A percentile compares a stretch with the other conserved stretches of the same genome.
Evolutionary conservation across 2,888 invertebrate species (phyloP).

Genomic region (Tachina grossa): DNA sequence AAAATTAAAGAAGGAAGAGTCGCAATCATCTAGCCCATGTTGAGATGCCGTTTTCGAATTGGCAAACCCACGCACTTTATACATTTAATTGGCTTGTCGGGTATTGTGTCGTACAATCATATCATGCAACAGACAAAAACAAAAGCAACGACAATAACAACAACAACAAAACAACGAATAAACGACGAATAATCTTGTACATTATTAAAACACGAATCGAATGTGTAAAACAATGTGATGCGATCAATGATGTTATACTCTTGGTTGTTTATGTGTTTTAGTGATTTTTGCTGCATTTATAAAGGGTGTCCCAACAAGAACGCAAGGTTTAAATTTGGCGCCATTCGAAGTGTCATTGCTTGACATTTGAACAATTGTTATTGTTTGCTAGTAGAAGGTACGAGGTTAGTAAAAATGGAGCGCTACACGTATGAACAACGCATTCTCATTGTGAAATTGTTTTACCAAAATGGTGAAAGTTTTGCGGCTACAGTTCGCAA

Average conservation of each 20-base stretch:
- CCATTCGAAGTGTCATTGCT: no score
- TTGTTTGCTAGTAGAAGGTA: no score
- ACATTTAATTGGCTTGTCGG: constrained; percentile 82
- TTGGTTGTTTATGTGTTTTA: constrained; percentile 41
- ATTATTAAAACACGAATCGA: constrained; percentile 69
- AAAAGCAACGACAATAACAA: constrained; percentile 19
- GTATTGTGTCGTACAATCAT: constrained; percentile 73
- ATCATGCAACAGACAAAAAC: constrained; percentile 32
- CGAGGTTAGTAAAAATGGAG: no score
- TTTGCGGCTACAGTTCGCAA: no score
- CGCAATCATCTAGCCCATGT: constrained; percentile 63
- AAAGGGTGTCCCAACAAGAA: no score
- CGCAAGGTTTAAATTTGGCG: no score
- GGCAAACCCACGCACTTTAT: constrained; percentile 75
- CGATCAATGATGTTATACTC: constrained; percentile 58
- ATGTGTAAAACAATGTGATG: constrained; percentile 72
- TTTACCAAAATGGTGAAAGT: no score
- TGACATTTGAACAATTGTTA: no score
- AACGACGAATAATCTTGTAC: constrained; percentile 65
- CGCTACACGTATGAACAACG: no score
- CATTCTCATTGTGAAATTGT: no score
- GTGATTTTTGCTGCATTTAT: constrained; percentile 53
- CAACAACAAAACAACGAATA: constrained; percentile 33
- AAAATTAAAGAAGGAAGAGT: constrained; percentile 7
- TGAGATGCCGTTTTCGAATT: constrained; percentile 68